Conservation (phyloP, 2,113 vertebrate genomes). For the Takifugu bimaculatus region DNA sequence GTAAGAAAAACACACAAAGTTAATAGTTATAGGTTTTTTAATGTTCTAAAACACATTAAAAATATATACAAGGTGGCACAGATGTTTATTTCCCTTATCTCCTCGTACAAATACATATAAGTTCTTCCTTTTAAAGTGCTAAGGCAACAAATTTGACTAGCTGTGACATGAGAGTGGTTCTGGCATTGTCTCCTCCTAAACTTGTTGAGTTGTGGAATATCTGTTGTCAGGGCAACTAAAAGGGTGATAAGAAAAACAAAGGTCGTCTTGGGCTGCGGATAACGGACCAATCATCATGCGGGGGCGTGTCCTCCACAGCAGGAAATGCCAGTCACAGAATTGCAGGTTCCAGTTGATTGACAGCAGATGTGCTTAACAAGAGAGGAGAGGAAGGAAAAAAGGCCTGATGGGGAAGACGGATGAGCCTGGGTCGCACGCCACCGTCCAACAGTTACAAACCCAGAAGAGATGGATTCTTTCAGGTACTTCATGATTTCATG, state of each 20-base stretch:
- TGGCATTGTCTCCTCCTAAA: too few relatives aligned
- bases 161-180: too few relatives aligned
- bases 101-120: too few relatives aligned
- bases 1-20: too few relatives aligned
- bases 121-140: too few relatives aligned
- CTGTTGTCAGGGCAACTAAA: constrained; percentile 36
- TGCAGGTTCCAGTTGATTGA: constrained; percentile 69
- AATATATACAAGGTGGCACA: too few relatives aligned
- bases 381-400: constrained; percentile 31
- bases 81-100: too few relatives aligned
- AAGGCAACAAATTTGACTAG: too few relatives aligned
- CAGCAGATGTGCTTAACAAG: constrained; percentile 77
- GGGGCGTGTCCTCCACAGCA: constrained; percentile 46
- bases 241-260: constrained; percentile 13
- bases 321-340: constrained; percentile 72
- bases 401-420: constrained; percentile 27
- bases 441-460: constrained; percentile 22
- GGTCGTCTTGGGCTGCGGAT: constrained; percentile 4
- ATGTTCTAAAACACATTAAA: too few relatives aligned
- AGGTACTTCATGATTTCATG: constrained; percentile 40
- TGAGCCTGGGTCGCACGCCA: constrained; percentile 10
- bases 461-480: constrained; percentile 2
- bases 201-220: not conserved
- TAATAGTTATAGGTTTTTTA: too few relatives aligned
- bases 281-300: constrained; percentile 36